A percentile compares a stretch with the other conserved stretches of the same genome.
Evolutionary conservation across 2,888 invertebrate species (phyloP).

Genomic region (Agrochola lychnidis): DNA sequence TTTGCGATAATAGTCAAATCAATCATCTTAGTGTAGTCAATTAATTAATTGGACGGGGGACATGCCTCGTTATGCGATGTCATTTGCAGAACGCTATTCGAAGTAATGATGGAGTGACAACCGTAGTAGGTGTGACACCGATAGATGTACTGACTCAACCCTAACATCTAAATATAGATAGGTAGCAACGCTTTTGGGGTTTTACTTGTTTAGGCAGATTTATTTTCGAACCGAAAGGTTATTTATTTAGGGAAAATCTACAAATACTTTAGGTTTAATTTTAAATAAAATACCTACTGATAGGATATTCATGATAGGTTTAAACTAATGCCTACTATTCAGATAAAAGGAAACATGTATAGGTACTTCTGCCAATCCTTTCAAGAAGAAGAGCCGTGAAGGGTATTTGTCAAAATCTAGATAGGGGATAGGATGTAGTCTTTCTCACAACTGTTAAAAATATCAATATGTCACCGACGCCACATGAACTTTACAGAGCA

Average conservation of each 20-base stretch:
- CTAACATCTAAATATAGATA: slow-evolving; percentile 42
- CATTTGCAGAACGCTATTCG: slow-evolving; percentile 46
- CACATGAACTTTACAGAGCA: slow-evolving; percentile 29
- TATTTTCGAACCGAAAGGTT: slow-evolving; percentile 42
- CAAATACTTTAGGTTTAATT: slow-evolving; percentile 19
- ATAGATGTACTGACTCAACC: slow-evolving; percentile 28
- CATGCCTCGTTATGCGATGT: slow-evolving; percentile 41
- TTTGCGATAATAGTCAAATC: slow-evolving; percentile 28
- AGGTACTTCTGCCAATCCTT: background rate
- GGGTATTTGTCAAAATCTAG: background rate
- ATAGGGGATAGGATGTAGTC: background rate
- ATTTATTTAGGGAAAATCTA: slow-evolving; percentile 33
- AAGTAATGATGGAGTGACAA: slow-evolving; percentile 56
- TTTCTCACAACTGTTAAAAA: background rate
- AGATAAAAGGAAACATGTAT: background rate
- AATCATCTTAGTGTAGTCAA: slow-evolving; percentile 48
- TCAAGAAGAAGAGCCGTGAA: too few relatives aligned
- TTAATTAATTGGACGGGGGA: slow-evolving; percentile 56
- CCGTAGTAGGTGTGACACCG: slow-evolving; percentile 30
- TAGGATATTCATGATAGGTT: background rate
- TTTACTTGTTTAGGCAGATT: slow-evolving; percentile 4
- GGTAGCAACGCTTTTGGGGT: slow-evolving; percentile 5
- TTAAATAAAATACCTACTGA: background rate
- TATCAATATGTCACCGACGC: background rate
- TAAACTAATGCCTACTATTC: background rate